Base-by-base conservation (phyloP, 2,888 invertebrate genomes). In the Apotomis capreana region DNA sequence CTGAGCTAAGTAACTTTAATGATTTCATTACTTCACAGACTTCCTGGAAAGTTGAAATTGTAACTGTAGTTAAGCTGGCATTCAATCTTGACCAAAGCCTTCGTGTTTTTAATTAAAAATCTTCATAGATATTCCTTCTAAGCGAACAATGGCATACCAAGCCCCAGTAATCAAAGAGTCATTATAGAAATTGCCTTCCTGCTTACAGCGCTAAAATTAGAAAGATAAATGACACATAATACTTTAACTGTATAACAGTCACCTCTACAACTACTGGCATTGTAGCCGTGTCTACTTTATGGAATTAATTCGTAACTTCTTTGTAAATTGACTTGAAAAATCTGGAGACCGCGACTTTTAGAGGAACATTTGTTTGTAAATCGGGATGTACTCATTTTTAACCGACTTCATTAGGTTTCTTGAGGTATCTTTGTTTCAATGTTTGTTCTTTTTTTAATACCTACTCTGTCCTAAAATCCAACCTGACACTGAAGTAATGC, bases 151-250 rank as follows among this genome's bases (percentile, higher is more conserved):
- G 74, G 83, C 81, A 84, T 84, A 79, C 77, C 80, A 79, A 79
- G 76, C 79, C 79, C 77, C 76, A 75, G 74, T 76, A 85, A 86
- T 85, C 79, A 84, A 79, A 75, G 75, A 57, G 75, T 78, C 76
- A 84, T 84, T 82, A 84, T 76, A 83, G 77, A 84, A 82, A 86
- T 83, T 80, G 79, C 74, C 79, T 84, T 81, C 81, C 78, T 80
- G 74, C 73, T 68, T 68, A 63, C 15, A 68, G 46, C 40, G 72
- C 57, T 68, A 63, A 68, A 63, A 59, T 68, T 59, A 72, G 62
- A 72, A 15, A 63, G 13, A 63, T 65, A 52, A 72, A 63, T 52
- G 46, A 40, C 59, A 60, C 15, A 57, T 57, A 36, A 26, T 26
- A 26, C 26, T 36, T 13, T 57, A 57, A 55, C 62, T 49, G 51